Evolutionary conservation across 2,113 vertebrate species (phyloP), one percentile per base, ranked within the genome.

Genomic region (Octodon degus): DNA sequence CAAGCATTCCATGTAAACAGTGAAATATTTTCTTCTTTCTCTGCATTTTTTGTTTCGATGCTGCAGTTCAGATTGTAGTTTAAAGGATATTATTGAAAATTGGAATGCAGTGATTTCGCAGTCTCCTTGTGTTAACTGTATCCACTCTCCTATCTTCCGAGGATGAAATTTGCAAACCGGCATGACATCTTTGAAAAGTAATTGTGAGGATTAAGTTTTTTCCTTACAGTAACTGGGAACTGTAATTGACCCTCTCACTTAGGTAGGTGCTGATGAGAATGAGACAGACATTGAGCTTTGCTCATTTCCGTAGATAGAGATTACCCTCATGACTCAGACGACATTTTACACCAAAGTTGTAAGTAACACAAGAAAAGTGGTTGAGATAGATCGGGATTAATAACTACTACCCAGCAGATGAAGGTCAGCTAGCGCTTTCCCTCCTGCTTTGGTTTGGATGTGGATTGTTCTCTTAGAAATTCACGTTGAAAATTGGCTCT

Each of bases 111-210:
- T 82, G 81, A 60, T 92, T 88, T 8, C 90, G n/a, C 9, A 65
- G 10, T 95, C n/a, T 72, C 1, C 81, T 93, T 25, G 68, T 80
- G 86, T 95, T 58, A 86, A 83, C 87, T 8, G 3, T 80, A 80
- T 2, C 62, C 6, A 53, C 25, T 12, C 12, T 55, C 27, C 65
- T 87, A 0, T 90, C 25, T 82, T 83, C 90, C 50, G 63, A 68
- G 37, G 60, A 60, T 62, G 76, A 83, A 34, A 58, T 22, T 84
- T 72, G 95, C 34, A 67, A 63, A 63, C 27, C 80, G 63, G n/a
- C 40, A 40, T 74, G 84, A 34, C 4, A 88, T 68, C 70, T 93
- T 93, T 85, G 37, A 63, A 82, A 95, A n/a, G n/a, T 84, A n/a
- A 87, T 17, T 90, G 58, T 37, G 60, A 79, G 86, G 58, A 72